A percentile compares a stretch with the other conserved stretches of the same genome.
phyloP scores from a whole-genome alignment of 1,140 invertebrate genomes.

The Euborellia annulipes region DNA sequence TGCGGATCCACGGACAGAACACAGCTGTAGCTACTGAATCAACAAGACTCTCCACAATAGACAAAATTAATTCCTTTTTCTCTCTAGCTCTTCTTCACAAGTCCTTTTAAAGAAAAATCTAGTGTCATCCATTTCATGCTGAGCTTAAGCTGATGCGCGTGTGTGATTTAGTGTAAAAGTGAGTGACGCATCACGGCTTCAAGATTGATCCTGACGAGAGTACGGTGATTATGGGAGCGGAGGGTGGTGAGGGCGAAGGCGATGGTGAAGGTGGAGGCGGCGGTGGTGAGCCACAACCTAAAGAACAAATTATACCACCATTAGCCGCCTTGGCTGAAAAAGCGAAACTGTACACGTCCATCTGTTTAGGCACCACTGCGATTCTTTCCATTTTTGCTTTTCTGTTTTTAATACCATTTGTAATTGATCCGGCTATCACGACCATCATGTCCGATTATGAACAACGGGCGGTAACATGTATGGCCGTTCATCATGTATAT shows the following conservation, averaged over 20 bases:
- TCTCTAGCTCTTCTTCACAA: too few relatives aligned
- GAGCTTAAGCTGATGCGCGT: too few relatives aligned
- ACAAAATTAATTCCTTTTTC: too few relatives aligned
- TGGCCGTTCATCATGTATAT: constrained; percentile 60
- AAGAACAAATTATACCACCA: constrained; percentile 13
- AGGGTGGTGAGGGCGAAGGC: constrained; percentile 26
- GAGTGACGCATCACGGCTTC: constrained; percentile 15
- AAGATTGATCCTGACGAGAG: constrained; percentile 45
- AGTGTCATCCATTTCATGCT: too few relatives aligned
- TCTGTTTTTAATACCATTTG: constrained; percentile 77
- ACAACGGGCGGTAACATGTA: constrained; percentile 62
- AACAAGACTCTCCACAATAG: too few relatives aligned
- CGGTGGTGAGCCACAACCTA: neutral
- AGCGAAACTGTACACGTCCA: constrained; percentile 70
- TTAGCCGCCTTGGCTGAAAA: constrained; percentile 51
- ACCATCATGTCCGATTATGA: constrained; percentile 75
- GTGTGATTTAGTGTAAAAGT: too few relatives aligned
- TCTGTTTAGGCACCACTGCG: constrained; percentile 67
- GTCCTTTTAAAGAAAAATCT: too few relatives aligned
- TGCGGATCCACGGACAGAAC: constrained; percentile 16
- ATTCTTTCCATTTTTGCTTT: constrained; percentile 76
- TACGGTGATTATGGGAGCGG: constrained; percentile 43
- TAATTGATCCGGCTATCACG: constrained; percentile 75
- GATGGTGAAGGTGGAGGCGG: constrained; percentile 20
- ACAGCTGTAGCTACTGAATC: too few relatives aligned